A percentile compares a stretch with the other conserved stretches of the same genome.
These are phyloP conservation scores for Eurosta solidaginis DNA, from an alignment of 1,140 invertebrate genomes.

Conservation along the genomic window DNA sequence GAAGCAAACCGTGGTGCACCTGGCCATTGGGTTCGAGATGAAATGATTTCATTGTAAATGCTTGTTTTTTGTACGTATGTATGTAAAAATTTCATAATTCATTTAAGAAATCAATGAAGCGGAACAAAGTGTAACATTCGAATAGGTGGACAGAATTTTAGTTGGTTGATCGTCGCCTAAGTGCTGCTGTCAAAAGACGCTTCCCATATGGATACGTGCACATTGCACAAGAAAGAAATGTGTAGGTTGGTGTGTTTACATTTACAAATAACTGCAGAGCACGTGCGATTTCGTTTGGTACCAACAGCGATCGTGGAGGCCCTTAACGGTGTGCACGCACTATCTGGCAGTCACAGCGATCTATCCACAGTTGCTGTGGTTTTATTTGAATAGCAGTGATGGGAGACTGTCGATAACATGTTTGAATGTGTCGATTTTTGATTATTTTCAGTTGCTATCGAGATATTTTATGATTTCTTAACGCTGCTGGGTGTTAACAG, in stretches of 20 bases:
- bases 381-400: background rate
- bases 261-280: background rate
- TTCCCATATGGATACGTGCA: too few species aligned
- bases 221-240: background rate
- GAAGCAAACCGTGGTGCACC: background rate
- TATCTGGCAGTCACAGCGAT: background rate
- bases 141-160: constrained; percentile 20
- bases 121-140: constrained; percentile 27
- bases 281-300: background rate
- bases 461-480: too few species aligned
- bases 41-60: background rate
- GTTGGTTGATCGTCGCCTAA: background rate
- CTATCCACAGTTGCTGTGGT: background rate
- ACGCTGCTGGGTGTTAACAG: too few species aligned
- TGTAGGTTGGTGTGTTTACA: background rate
- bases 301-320: background rate
- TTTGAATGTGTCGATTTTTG: too few species aligned
- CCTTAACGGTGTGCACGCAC: background rate
- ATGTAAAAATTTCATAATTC: constrained; percentile 7
- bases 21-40: background rate
- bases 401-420: too few species aligned
- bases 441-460: too few species aligned
- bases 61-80: background rate
- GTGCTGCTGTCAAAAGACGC: background rate
- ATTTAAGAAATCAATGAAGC: background rate